phyloP scores from a whole-genome alignment of 2,113 vertebrate genomes.

The Aspidoscelis tigris region DNA sequence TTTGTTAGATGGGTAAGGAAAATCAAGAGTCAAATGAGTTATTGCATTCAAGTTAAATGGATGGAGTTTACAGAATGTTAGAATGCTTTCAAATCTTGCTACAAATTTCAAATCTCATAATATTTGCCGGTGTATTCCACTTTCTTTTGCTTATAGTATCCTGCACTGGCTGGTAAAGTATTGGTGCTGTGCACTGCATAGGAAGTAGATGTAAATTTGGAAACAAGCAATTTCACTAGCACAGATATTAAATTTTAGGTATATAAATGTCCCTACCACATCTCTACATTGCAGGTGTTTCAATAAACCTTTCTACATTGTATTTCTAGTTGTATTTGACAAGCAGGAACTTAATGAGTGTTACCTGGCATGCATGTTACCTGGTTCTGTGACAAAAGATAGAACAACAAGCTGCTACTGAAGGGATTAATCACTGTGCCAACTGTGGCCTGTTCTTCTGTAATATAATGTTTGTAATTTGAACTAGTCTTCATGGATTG shows the following conservation, averaged over 20 bases:
- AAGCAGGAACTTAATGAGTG: too few relatives aligned
- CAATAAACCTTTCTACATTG: not conserved
- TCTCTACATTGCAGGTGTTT: not conserved
- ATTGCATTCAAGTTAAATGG: not conserved
- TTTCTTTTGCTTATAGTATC: not conserved
- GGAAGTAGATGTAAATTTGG: not conserved
- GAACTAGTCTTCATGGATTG: too few relatives aligned
- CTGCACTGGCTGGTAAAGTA: not conserved
- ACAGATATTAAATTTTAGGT: not conserved
- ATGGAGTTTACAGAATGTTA: not conserved
- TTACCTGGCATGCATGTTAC: too few relatives aligned
- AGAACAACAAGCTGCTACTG: too few relatives aligned
- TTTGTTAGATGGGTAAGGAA: not conserved
- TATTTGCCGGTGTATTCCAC: not conserved
- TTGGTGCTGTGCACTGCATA: not conserved
- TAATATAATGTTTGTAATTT: too few relatives aligned
- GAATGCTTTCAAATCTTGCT: not conserved
- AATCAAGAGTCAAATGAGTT: not conserved
- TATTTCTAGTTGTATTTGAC: not conserved
- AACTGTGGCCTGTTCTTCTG: too few relatives aligned
- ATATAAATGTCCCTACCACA: not conserved
- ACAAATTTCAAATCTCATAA: not conserved
- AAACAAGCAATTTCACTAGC: not conserved
- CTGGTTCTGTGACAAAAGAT: too few relatives aligned
- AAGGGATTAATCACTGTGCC: too few relatives aligned